phyloP scores from a whole-genome alignment of 1,140 invertebrate species.

The Pissodes strobi region DNA sequence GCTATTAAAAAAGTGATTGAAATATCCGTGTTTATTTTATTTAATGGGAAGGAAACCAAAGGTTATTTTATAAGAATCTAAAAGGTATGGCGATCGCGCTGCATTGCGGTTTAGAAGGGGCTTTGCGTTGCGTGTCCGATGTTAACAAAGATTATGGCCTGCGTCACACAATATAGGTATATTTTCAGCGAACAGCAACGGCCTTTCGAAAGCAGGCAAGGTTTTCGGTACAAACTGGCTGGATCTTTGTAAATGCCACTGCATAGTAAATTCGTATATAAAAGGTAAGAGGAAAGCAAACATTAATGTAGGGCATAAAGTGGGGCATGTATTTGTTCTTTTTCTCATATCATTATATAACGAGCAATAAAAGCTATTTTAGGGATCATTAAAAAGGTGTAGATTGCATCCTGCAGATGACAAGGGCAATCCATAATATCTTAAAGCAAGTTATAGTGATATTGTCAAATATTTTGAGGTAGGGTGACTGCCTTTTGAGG shows the following conservation, averaged over 20 bases:
- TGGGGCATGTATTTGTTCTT: constrained; percentile 15
- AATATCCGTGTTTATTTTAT: constrained; percentile 8
- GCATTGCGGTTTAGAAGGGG: constrained; percentile 41
- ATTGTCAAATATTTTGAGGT: too few species aligned
- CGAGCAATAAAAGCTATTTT: background rate
- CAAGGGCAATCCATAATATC: too few species aligned
- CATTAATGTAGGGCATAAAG: constrained; percentile 12
- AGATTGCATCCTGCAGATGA: too few species aligned
- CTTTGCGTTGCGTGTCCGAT: constrained; percentile 40
- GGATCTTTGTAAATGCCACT: background rate
- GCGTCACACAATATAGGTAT: constrained; percentile 39
- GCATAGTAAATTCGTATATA: constrained; percentile 2
- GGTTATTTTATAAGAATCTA: constrained; percentile 13
- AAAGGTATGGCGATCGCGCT: constrained; percentile 35
- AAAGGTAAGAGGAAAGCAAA: constrained; percentile 4
- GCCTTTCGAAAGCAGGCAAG: background rate
- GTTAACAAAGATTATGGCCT: constrained; percentile 37
- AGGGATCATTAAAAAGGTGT: too few species aligned
- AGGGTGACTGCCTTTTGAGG: too few species aligned
- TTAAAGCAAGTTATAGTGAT: too few species aligned
- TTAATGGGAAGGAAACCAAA: constrained; percentile 1
- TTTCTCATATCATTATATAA: constrained; percentile 3
- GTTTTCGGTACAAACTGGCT: background rate
- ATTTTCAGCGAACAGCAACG: constrained; percentile 20
- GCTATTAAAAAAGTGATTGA: too few species aligned